Base-by-base conservation (phyloP, 92 coral and sea anemone species). In the Porites lobata region DNA sequence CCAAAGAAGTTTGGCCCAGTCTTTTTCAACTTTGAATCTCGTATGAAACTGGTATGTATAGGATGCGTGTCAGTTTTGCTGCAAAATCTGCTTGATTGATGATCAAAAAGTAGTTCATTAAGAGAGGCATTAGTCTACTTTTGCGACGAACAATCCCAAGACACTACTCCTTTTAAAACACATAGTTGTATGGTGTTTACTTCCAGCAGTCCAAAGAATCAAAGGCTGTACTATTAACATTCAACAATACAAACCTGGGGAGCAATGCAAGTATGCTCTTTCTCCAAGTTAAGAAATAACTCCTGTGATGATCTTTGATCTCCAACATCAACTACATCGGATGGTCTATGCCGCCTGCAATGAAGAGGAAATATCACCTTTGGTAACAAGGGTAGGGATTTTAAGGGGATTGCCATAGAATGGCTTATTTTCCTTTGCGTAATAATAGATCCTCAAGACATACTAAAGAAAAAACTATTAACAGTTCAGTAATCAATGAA, bases 181-280 rank as follows among this genome's bases (percentile, higher is more conserved):
- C 6, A 7, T 26, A 20, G 72, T 19, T 67, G 14, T 8, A 67
- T 8, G 2, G 8, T 14, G 24, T 67, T 13, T 14, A 32, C 18
- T 10, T 38, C 43, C 43, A 32, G 43, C 43, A 32, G 61, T 56
- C 61, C 11, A 11, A 56, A 9, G 14, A 56, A 56, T 68, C 9
- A 57, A 18, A 32, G 62, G n/a, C 50, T 14, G 4, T 38, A 14
- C 21, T 1, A 50, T 0, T 12, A 9, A 43, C 50, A 70, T 58
- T 14, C 14, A 4, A 52, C 8, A 77, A 38, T 22, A 8, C 81
- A 61, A 56, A 94, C 98, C 98, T 89, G 79, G 17, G 98, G 98
- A 56, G 92, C 77, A 79, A 95, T 94, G 29, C 78, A 85, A 13
- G 88, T 91, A 71, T 95, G 98, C 43, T 89, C 84, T 72, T 83